phyloP scores from a whole-genome alignment of 1,140 invertebrate species.

The Heliconius congener region DNA sequence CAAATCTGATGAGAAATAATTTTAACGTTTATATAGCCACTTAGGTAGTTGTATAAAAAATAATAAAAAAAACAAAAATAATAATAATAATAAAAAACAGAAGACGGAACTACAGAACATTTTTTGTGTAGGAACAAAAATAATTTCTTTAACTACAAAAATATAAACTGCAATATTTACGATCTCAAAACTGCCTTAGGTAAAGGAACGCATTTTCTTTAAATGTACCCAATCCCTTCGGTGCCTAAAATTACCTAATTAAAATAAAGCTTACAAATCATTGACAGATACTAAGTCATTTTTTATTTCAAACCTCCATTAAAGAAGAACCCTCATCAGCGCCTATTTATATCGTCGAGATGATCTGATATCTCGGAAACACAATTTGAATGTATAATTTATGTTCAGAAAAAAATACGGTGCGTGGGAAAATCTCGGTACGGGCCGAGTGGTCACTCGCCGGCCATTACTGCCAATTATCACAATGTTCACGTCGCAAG shows the following conservation, averaged over 20 bases:
- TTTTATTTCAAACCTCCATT: constrained; percentile 48
- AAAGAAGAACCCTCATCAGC: constrained; percentile 20
- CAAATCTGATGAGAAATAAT: too few species aligned
- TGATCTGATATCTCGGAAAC: constrained; percentile 45
- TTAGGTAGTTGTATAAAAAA: too few species aligned
- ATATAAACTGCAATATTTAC: too few species aligned
- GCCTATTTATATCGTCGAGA: constrained; percentile 24
- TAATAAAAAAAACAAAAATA: too few species aligned
- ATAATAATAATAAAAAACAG: too few species aligned
- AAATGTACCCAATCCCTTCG: background rate
- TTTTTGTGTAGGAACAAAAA: too few species aligned
- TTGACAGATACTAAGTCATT: background rate
- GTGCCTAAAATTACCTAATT: background rate
- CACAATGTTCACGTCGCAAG: constrained; percentile 84
- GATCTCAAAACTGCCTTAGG: too few species aligned
- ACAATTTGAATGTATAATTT: constrained; percentile 50
- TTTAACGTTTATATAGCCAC: too few species aligned
- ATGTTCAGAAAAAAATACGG: constrained; percentile 55
- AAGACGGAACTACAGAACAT: too few species aligned
- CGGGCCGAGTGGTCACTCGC: constrained; percentile 39
- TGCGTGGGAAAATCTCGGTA: constrained; percentile 66
- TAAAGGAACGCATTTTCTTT: background rate
- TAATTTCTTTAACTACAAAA: too few species aligned
- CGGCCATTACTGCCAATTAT: constrained; percentile 49
- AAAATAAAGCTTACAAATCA: background rate